Evolutionary conservation across 2,888 invertebrate species (phyloP), one percentile per base, ranked within the genome.

Genomic region (Cataglyphis rosenhaueri): DNA sequence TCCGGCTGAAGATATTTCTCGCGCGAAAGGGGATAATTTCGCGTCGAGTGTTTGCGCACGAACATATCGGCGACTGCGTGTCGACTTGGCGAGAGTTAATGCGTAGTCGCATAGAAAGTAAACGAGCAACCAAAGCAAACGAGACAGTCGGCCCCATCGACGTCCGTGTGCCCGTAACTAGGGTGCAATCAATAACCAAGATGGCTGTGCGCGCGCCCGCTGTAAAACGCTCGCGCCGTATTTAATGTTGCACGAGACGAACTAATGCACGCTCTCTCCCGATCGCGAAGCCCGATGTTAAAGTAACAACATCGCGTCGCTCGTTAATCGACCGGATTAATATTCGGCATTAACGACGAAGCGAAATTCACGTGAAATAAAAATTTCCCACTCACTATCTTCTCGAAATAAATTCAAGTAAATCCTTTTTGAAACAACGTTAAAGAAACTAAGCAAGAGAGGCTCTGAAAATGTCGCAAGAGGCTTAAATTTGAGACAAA

Each of bases 241-340:
- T 90, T 93, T 92, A 93, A 93, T 93, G 92, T 92, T 93, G 89
- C 92, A 92, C 83, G 86, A 88, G 84, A 86, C 87, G 86, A 89
- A 90, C 87, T 92, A 91, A 88, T 89, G 88, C 85, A 85, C 86
- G 79, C 85, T 79, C 85, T 84, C 86, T 81, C 85, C 86, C 86
- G 35, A 79, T 79, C 66, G 57, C 82, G 75, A 64, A 82, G 70
- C 75, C 57, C 71, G 59, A 71, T 59, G 44, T 71, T 79, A 71
- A 79, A 79, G 59, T 70, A 78, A 79, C 76, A 78, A 68, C 71
- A 71, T 79, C 71, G 59, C 71, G 35, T 25, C 71, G 78, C 71
- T 59, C 59, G 71, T 71, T 79, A 79, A 79, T 79, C 71, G 78
- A 21, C 44, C 44, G 71, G 59, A 79, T 79, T 79, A 48, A 71